Evolutionary conservation across 2,113 vertebrate genomes (phyloP), one percentile per base, ranked within the genome.

Genomic region (Leucosticte australis): DNA sequence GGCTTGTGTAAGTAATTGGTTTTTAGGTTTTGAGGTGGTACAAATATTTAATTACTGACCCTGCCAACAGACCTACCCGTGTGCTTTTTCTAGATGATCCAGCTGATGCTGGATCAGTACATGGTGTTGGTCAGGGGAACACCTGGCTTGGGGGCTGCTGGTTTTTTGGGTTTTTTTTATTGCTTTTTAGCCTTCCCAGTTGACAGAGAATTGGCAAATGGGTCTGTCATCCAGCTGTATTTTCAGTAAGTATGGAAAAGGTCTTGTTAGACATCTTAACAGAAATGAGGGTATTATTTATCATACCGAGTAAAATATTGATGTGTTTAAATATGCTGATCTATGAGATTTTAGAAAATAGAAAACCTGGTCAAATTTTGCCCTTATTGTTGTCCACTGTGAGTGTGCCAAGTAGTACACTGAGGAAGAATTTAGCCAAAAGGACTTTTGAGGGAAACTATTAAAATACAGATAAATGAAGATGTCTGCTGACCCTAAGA

Each of bases 381-480:
- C 52, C 41, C 27, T 83, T 4, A 0, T 14, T 70, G 18, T 46
- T 23, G 28, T 37, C 56, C 22, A 19, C 60, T 71, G 85, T 86
- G 87, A 67, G 83, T 56, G 39, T 39, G 64, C 21, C 55, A 59
- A 79, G 71, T 68, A 64, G 46, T 37, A 55, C 0, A 19, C 21
- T 30, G 41, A 81, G 42, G 56, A 44, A 70, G 56, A 93, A 65
- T 6, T 41, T 65, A 60, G 42, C 31, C 73, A 56, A 75, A 71
- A 87, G 68, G 56, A 37, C 15, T 89, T 91, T 90, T 59, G 68
- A 52, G 68, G 41, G n/a, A 31, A 83, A 37, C 50, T 27, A 7
- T 85, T 78, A 81, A 88, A 90, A 92, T 81, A 44, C 52, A 89
- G 80, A 28, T 81, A 83, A 95, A 92, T 69, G 49, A 81, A 86